phyloP scores from a whole-genome alignment of 2,888 invertebrate species.

The Parasteatoda lunata region DNA sequence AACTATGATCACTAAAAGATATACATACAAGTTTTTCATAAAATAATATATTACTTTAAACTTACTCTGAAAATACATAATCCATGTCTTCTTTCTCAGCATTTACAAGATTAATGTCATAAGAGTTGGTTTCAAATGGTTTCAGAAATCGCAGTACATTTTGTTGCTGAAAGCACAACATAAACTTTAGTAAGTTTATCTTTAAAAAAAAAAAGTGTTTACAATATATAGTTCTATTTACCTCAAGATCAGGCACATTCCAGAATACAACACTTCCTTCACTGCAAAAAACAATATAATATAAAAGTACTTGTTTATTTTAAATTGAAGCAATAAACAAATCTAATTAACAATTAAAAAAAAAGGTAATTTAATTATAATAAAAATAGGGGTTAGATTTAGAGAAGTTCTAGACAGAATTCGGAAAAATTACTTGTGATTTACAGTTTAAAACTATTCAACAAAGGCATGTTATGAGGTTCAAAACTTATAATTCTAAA shows the following conservation, averaged over 20 bases:
- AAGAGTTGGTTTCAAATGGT: conserved; percentile 82
- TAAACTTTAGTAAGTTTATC: conserved; percentile 10
- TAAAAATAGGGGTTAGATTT: too few species aligned
- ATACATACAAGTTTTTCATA: too few species aligned
- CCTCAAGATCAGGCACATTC: conserved; percentile 88
- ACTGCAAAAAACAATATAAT: conserved; percentile 73
- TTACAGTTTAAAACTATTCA: too few species aligned
- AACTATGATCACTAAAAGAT: too few species aligned
- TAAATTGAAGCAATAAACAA: too few species aligned
- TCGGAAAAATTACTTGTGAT: too few species aligned
- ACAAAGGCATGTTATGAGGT: too few species aligned
- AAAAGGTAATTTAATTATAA: too few species aligned
- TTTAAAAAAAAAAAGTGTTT: neutral
- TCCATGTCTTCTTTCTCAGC: conserved; percentile 89
- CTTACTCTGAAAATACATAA: conserved; percentile 81
- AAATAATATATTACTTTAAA: conserved; percentile 68
- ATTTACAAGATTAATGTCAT: conserved; percentile 81
- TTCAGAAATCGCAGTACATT: conserved; percentile 85
- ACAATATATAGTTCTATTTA: conserved; percentile 28
- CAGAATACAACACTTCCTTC: conserved; percentile 94
- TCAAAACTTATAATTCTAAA: too few species aligned
- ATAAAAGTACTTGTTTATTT: too few species aligned
- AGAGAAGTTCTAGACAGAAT: too few species aligned
- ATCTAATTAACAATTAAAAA: too few species aligned
- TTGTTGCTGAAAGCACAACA: conserved; percentile 75